phyloP scores from a whole-genome alignment of 2,113 vertebrate species.

The Paraplagusia blochii region DNA sequence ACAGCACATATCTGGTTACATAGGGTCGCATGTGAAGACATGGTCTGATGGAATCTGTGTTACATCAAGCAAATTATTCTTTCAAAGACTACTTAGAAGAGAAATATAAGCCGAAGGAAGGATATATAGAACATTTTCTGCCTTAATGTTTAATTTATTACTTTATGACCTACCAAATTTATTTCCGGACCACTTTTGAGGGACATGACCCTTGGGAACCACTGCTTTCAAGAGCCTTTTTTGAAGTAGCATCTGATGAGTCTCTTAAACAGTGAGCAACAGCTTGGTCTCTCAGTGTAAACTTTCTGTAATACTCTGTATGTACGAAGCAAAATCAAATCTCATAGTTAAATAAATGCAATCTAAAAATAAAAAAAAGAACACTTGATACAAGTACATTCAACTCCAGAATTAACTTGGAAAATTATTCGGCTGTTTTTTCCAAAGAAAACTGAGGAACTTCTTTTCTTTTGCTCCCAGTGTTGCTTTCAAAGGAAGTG shows the following conservation, averaged over 20 bases:
- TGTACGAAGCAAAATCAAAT: background rate
- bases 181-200: background rate
- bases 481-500: conserved; percentile 48
- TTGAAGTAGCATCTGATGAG: too few relatives aligned
- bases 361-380: conserved; percentile 2
- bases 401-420: background rate
- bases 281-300: too few relatives aligned
- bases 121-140: background rate
- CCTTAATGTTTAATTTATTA: background rate
- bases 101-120: too few relatives aligned
- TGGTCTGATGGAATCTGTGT: too few relatives aligned
- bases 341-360: background rate
- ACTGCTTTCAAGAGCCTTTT: too few relatives aligned
- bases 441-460: conserved; percentile 20
- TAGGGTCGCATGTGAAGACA: too few relatives aligned
- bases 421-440: conserved; percentile 19
- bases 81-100: too few relatives aligned
- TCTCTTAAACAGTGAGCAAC: too few relatives aligned
- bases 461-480: conserved; percentile 34
- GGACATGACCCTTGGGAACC: background rate
- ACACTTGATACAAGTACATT: background rate
- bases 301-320: background rate
- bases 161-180: background rate
- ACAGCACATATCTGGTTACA: too few relatives aligned
- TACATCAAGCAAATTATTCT: too few relatives aligned